phyloP scores from a whole-genome alignment of 2,888 invertebrate genomes.

The Epirrhoe alternata region DNA sequence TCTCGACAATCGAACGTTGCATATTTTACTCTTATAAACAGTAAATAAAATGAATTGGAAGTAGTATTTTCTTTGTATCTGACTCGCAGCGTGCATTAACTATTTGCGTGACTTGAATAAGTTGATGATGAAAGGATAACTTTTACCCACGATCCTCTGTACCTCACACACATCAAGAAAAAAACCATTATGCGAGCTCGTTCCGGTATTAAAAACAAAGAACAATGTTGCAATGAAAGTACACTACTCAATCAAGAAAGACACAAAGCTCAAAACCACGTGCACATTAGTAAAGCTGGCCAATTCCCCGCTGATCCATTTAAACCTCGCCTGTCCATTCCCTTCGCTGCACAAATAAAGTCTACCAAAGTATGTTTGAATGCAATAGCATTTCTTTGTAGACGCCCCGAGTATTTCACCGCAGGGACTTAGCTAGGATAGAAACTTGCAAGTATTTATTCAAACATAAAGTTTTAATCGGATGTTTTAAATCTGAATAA shows the following conservation, averaged over 20 bases:
- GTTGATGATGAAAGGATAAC: no score
- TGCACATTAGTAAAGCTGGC: conserved; percentile 27
- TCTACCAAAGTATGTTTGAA: conserved; percentile 36
- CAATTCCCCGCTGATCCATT: conserved; percentile 34
- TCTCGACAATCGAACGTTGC: no score
- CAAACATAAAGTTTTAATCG: neutral
- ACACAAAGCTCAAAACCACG: conserved; percentile 10
- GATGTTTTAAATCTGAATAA: no score
- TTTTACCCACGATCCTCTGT: no score
- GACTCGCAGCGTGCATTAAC: no score
- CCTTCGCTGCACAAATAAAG: conserved; percentile 32
- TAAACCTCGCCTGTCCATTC: conserved; percentile 29
- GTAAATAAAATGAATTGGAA: no score
- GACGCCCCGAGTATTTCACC: conserved; percentile 21
- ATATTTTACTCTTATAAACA: no score
- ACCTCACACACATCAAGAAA: no score
- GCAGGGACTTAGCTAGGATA: conserved; percentile 14
- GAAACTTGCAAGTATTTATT: neutral
- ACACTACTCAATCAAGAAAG: conserved; percentile 8
- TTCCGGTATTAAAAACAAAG: no score
- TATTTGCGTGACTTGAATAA: no score
- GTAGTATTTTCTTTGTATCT: no score
- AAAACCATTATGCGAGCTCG: neutral
- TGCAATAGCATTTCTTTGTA: conserved; percentile 38
- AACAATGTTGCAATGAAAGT: neutral